phyloP scores from a whole-genome alignment of 2,113 vertebrate genomes.

The Halichoeres trimaculatus region DNA sequence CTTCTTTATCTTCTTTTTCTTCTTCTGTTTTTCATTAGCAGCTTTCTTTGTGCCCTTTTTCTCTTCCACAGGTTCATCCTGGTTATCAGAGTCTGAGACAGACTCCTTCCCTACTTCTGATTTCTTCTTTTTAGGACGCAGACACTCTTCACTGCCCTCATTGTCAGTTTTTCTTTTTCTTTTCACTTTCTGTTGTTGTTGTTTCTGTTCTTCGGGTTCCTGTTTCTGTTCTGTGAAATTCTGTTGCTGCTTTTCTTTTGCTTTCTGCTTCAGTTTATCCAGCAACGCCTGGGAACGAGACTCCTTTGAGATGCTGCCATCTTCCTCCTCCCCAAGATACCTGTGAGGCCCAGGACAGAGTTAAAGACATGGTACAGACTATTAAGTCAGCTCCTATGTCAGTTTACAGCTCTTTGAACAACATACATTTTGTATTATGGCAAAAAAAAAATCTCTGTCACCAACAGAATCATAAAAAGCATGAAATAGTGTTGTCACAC shows the following conservation, averaged over 20 bases:
- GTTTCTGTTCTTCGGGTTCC: neutral
- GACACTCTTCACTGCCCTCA: conserved; percentile 11
- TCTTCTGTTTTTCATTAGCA: conserved; percentile 20
- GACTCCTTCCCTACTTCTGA: neutral
- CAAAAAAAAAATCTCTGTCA: too few species aligned
- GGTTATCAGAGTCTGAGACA: neutral
- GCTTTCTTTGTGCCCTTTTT: conserved; percentile 15
- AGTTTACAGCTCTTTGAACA: too few species aligned
- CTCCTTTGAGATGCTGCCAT: conserved; percentile 56
- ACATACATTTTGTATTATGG: too few species aligned
- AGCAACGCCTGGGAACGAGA: conserved; percentile 83
- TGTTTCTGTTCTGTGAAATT: conserved; percentile 18
- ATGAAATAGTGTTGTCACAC: too few species aligned
- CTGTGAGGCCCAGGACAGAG: conserved; percentile 58
- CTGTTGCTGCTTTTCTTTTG: conserved; percentile 82
- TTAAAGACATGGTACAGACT: neutral
- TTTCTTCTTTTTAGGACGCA: conserved; percentile 44
- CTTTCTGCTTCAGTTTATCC: conserved; percentile 86
- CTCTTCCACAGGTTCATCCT: neutral
- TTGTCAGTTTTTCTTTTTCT: conserved; percentile 36
- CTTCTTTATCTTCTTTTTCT: conserved; percentile 35
- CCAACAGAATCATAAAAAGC: too few species aligned
- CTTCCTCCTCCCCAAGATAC: conserved; percentile 84
- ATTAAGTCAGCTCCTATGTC: neutral
- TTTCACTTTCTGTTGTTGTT: neutral